Conservation (phyloP, 2,888 invertebrate genomes). For the Agrochola circellaris region DNA sequence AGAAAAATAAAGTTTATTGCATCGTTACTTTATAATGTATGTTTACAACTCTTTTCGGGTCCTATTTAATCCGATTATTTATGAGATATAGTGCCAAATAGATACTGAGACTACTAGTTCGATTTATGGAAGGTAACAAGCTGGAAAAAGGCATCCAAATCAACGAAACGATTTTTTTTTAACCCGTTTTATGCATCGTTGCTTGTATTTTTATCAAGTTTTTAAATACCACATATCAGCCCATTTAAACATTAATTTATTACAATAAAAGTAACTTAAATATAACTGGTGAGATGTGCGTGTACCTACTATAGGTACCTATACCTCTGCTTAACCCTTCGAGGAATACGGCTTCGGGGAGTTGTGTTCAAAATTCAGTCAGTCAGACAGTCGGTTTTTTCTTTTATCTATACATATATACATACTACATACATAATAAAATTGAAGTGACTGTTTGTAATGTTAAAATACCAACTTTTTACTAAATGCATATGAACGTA, state of each 20-base stretch:
- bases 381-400: no score
- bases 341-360: no score
- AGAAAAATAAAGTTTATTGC: slow-evolving; percentile 48
- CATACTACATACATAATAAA: no score
- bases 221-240: background rate
- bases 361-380: no score
- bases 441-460: no score
- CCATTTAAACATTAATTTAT: background rate
- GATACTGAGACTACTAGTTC: background rate
- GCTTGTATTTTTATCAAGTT: background rate
- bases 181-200: background rate
- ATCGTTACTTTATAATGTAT: slow-evolving; percentile 33
- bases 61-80: slow-evolving; percentile 8
- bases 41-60: slow-evolving; percentile 25
- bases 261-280: background rate
- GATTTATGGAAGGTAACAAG: background rate
- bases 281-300: no score
- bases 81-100: background rate
- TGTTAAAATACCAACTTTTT: no score
- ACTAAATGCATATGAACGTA: no score
- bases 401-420: no score
- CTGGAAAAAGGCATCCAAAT: background rate
- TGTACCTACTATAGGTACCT: no score
- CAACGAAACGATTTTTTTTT: background rate
- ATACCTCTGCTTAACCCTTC: no score